Percentiles rank a stretch among this genome's conserved stretches.
phyloP scores from a whole-genome alignment of 37 sponge, comb jelly and placozoan genomes.

The Diacarnus erythraeanus region DNA sequence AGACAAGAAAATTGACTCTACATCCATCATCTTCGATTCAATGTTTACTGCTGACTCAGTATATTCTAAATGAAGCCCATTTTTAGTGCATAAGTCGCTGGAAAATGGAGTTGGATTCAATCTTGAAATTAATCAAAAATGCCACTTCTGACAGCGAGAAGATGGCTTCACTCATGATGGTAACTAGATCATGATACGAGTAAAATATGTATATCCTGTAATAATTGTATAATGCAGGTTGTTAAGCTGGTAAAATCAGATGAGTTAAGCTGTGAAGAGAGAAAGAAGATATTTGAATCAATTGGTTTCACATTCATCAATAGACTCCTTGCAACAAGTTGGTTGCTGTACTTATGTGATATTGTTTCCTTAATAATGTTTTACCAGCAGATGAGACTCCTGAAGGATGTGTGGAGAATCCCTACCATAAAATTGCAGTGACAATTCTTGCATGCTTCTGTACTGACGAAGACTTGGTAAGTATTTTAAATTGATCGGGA shows the following conservation, averaged over 20 bases:
- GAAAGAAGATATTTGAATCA: constrained; percentile 68
- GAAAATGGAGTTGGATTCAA: constrained; percentile 39
- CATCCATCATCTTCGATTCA: constrained; percentile 35
- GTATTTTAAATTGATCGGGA: neutral
- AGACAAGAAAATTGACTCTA: constrained; percentile 23
- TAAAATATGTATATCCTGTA: neutral
- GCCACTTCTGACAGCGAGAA: constrained; percentile 74
- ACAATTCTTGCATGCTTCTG: constrained; percentile 78
- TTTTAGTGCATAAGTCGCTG: neutral
- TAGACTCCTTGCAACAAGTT: constrained; percentile 64
- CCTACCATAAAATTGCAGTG: constrained; percentile 66
- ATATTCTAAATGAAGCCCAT: neutral
- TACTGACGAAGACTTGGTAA: constrained; percentile 75
- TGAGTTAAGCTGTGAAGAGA: constrained; percentile 20
- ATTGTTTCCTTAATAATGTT: neutral
- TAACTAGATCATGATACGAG: constrained; percentile 30
- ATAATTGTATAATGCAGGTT: constrained; percentile 36
- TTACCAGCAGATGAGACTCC: constrained; percentile 24
- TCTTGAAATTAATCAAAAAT: constrained; percentile 34
- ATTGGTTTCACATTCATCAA: constrained; percentile 82
- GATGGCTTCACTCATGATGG: constrained; percentile 77
- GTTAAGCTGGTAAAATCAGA: constrained; percentile 55
- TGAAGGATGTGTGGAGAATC: constrained; percentile 47
- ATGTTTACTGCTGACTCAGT: neutral
- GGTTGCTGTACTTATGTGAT: neutral